A percentile compares a stretch with the other conserved stretches of the same genome.
Conservation (phyloP, 2,888 invertebrate species). For the Diplolepis rosae region DNA sequence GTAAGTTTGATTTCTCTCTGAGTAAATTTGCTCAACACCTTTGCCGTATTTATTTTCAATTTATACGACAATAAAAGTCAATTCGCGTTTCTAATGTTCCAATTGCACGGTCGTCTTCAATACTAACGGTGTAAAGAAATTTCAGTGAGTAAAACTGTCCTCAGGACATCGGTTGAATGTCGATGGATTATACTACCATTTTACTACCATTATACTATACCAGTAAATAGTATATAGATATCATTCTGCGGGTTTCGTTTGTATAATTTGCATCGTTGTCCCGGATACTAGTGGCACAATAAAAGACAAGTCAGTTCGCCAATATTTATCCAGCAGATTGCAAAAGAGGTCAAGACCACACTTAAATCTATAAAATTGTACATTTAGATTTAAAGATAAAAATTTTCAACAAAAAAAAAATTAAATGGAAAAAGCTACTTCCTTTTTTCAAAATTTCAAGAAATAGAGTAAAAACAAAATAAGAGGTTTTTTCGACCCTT, state of each 20-base stretch:
- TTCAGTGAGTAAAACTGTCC: constrained; percentile 32
- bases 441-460: too few species aligned
- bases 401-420: too few species aligned
- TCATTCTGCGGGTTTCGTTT: constrained; percentile 18
- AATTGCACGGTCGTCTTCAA: constrained; percentile 36
- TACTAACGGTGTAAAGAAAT: constrained; percentile 39
- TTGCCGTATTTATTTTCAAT: not conserved
- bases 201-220: constrained; percentile 6
- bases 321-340: not conserved
- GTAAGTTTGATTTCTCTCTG: not conserved
- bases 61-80: constrained; percentile 24
- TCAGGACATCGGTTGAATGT: constrained; percentile 32
- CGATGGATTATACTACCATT: constrained; percentile 31
- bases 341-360: constrained; percentile 14
- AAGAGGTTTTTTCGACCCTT: too few species aligned
- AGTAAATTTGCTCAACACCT: not conserved
- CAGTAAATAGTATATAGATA: constrained; percentile 34
- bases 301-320: constrained; percentile 32
- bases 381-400: too few species aligned
- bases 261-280: constrained; percentile 45
- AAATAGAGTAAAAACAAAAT: too few species aligned
- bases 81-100: constrained; percentile 23
- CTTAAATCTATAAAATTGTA: not conserved
- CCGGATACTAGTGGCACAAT: constrained; percentile 44
- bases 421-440: too few species aligned